Evolutionary conservation across 2,797 vertebrate genomes (phyloP), one percentile per base, ranked within the genome.

Genomic region (Gallinago solitaria): DNA sequence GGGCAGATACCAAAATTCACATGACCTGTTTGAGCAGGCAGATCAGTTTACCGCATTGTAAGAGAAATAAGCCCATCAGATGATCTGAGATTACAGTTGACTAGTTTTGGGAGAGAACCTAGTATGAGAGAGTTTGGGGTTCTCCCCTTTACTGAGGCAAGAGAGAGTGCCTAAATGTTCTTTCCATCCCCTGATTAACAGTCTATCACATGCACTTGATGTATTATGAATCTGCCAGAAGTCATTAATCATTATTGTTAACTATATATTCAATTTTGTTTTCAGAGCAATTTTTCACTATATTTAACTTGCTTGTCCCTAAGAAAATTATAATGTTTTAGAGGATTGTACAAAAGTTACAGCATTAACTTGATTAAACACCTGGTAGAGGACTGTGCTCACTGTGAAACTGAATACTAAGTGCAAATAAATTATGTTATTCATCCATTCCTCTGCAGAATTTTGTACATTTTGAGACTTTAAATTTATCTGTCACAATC

Each of bases 301-400:
- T 71, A 61, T 74, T 92, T 94, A 92, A 77, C 71, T 94, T 73
- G 16, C 33, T 16, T 88, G 32, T 75, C 28, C 4, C 4, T 80
- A 64, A 70, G 75, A 96, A 95, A 97, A 96, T 91, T 28, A 93
- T n/a, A 39, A 43, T 53, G 20, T 83, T 94, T 89, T 89, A 87
- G 71, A 87, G 68, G 68, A 56, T 10, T 94, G 71, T 37, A 91
- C 63, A 67, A 56, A 94, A 93, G 83, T 85, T 85, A 80, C 57
- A 77, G 64, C 89, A 93, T 91, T 93, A 93, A 94, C 45, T 93
- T 93, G 68, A 96, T 96, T 95, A 92, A 94, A 92, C 83, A 91
- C 75, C 87, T 94, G 81, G 75, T 93, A 96, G 60, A 94, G 50
- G 57, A 94, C 45, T 47, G n/a, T 20, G 24, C 51, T 63, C 78